These are phyloP conservation scores for Eremobia ochroleuca DNA, from an alignment of 2,888 invertebrate genomes.

Conservation along the genomic window DNA sequence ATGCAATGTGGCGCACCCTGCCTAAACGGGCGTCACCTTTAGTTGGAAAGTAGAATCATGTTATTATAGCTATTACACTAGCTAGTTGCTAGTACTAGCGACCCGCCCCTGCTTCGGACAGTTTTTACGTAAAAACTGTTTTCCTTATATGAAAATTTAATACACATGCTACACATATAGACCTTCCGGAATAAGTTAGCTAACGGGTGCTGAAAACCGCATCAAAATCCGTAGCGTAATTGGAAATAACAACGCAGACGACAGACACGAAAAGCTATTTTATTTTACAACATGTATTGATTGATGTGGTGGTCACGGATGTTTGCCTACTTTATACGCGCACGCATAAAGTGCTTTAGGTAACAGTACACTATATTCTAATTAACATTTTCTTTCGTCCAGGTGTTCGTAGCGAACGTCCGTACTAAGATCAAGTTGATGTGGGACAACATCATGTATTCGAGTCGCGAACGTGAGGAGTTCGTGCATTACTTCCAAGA, in stretches of 20 bases:
- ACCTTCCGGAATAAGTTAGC: too few species aligned
- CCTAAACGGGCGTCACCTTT: neutral
- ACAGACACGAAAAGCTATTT: neutral
- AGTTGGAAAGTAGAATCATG: neutral
- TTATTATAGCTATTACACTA: neutral
- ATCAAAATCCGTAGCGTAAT: neutral
- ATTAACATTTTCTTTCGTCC: constrained; percentile 18
- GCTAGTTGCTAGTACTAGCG: neutral
- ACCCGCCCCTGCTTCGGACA: neutral
- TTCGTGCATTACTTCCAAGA: constrained; percentile 93
- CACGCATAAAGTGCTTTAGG: neutral
- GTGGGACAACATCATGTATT: constrained; percentile 95
- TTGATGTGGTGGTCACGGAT: neutral
- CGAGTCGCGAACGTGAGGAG: constrained; percentile 91
- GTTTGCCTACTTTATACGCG: neutral
- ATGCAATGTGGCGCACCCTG: neutral
- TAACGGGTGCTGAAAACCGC: neutral
- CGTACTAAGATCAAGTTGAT: constrained; percentile 93
- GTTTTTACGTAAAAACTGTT: neutral
- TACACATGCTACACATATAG: too few species aligned
- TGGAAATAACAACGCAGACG: neutral
- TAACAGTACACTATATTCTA: neutral
- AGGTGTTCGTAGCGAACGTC: constrained; percentile 92
- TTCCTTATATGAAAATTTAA: too few species aligned
- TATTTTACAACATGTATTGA: neutral